Conservation (phyloP, 2,888 invertebrate genomes). For the Anthrax anthrax region DNA sequence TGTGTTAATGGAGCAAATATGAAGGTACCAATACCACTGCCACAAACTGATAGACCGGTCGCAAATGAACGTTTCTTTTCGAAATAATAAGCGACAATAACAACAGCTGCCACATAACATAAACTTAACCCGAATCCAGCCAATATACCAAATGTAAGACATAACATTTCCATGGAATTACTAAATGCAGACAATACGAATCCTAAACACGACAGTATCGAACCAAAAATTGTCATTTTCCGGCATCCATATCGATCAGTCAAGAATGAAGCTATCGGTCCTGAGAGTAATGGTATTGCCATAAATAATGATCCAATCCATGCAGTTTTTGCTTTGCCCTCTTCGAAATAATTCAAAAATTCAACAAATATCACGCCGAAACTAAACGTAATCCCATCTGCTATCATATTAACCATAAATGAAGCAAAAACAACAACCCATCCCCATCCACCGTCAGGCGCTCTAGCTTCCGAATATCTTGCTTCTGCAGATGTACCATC, state of each 20-base stretch:
- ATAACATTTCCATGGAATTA: conserved; percentile 60
- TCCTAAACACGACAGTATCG: conserved; percentile 57
- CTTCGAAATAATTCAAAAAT: conserved; percentile 70
- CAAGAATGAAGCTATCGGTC: conserved; percentile 70
- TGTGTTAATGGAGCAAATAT: conserved; percentile 71
- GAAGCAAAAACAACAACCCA: conserved; percentile 85
- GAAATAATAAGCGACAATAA: conserved; percentile 82
- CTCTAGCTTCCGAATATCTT: conserved; percentile 49
- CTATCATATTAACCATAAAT: conserved; percentile 79
- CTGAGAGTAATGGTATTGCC: conserved; percentile 77
- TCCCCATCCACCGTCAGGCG: conserved; percentile 84
- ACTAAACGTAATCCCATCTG: conserved; percentile 84
- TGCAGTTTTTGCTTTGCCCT: conserved; percentile 74
- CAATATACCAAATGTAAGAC: conserved; percentile 68
- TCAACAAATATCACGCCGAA: conserved; percentile 83
- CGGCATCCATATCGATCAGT: conserved; percentile 75
- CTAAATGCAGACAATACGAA: conserved; percentile 64
- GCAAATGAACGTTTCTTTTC: conserved; percentile 72
- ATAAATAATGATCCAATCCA: conserved; percentile 84
- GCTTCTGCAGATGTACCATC: conserved; percentile 49
- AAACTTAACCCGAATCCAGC: conserved; percentile 74
- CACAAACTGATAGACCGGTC: conserved; percentile 74
- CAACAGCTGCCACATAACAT: conserved; percentile 81
- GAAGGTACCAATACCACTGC: conserved; percentile 78
- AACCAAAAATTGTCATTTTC: conserved; percentile 61